Base-by-base conservation (phyloP, 2,888 invertebrate genomes). In the Drosophila prostipennis region DNA sequence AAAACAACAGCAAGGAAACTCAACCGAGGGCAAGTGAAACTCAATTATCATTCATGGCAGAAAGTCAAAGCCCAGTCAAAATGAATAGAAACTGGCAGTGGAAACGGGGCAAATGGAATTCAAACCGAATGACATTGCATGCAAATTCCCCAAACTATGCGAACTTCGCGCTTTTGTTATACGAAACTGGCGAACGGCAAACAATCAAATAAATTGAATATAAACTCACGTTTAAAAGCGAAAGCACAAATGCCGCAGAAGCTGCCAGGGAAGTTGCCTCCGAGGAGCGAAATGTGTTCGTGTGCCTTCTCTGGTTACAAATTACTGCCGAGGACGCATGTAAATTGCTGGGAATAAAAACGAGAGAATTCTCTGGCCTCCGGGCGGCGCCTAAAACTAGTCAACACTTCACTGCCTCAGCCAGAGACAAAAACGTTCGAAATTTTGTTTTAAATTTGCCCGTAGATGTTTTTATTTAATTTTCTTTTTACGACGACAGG, bases 391-490 rank as follows among this genome's bases (percentile, higher is more conserved):
- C 79, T 77, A 75, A 70, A 78, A 80, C 78, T 77, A 85, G 86
- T 64, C 79, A 78, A 77, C 73, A 69, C 63, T 16, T 19, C 42
- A 52, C 43, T 26, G 26, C 26, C 43, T 59, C 32, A 37, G 39
- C 23, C 6, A 37, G 49, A 77, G 72, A 76, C 69, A 67, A 71
- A 57, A 72, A 56, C 46, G 53, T 70, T 45, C 11, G 65, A 34
- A 71, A 34, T 64, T 64, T 65, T 46, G 43, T 69, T 77, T 80
- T 75, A 83, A 82, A 82, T 82, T 85, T 60, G 81, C 81, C 81
- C 51, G 72, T 77, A 79, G 86, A 59, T 82, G 81, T 82, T 82
- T 85, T 83, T 83, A 77, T 82, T 82, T 82, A 82, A 82, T 82
- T 82, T 82, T 85, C 68, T 77, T 85, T 82, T 80, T 55, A 70